phyloP scores from a whole-genome alignment of 2,797 vertebrate species.

The Melanotaenia maccullochi region DNA sequence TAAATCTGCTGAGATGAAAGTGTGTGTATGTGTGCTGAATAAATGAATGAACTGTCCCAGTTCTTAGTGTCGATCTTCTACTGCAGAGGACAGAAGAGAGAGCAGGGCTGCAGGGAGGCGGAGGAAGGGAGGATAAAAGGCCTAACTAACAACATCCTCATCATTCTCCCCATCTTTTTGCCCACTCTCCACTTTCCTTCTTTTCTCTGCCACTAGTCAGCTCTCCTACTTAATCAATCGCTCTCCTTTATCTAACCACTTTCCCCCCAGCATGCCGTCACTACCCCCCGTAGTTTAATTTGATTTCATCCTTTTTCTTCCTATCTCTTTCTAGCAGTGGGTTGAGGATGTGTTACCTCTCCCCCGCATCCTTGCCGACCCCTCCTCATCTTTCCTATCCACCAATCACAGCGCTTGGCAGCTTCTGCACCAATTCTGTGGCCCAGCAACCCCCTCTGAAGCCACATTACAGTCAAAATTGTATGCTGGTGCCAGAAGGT shows the following conservation, averaged over 20 bases:
- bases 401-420: slow-evolving; percentile 48
- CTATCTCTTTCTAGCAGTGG: slow-evolving; percentile 38
- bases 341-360: slow-evolving; percentile 44
- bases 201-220: slow-evolving; percentile 21
- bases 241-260: slow-evolving; percentile 23
- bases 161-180: slow-evolving; percentile 22
- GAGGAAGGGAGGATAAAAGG: slow-evolving; percentile 51
- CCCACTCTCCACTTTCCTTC: slow-evolving; percentile 24
- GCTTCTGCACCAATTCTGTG: slow-evolving; percentile 65
- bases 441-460: slow-evolving; percentile 40
- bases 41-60: slow-evolving; percentile 65
- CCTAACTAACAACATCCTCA: slow-evolving; percentile 53
- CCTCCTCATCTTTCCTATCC: slow-evolving; percentile 25
- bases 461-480: slow-evolving; percentile 9
- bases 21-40: slow-evolving; percentile 18
- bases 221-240: slow-evolving; percentile 19
- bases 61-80: slow-evolving; percentile 60
- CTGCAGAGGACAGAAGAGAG: slow-evolving; percentile 54
- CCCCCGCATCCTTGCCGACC: slow-evolving; percentile 19
- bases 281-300: slow-evolving; percentile 31
- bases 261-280: slow-evolving; percentile 1
- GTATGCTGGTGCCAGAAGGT: slow-evolving; percentile 6
- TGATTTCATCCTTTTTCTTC: slow-evolving; percentile 15
- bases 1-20: slow-evolving; percentile 33
- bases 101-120: slow-evolving; percentile 35